Conservation (phyloP, 1,140 invertebrate genomes). For the Andrena cerasifolii region DNA sequence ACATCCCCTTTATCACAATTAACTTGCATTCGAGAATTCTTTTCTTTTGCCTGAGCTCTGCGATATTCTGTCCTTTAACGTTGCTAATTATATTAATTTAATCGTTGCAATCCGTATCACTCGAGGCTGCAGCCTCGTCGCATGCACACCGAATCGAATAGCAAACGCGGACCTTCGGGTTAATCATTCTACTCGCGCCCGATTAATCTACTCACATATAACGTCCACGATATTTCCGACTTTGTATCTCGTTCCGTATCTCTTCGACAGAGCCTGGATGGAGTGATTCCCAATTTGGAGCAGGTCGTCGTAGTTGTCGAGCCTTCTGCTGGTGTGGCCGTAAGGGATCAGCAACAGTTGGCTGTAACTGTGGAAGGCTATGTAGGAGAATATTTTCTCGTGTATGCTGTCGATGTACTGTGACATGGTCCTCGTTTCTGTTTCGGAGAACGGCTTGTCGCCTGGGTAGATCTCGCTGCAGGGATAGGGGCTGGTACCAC, state of each 20-base stretch:
- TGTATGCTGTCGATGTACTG: constrained; percentile 80
- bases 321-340: constrained; percentile 84
- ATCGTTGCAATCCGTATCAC: background rate
- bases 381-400: constrained; percentile 85
- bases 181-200: background rate
- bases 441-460: constrained; percentile 87
- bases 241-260: constrained; percentile 62
- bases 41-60: no score
- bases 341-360: constrained; percentile 88
- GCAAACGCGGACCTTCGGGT: background rate
- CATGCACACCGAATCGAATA: background rate
- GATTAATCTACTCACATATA: constrained; percentile 53
- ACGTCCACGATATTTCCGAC: constrained; percentile 57
- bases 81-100: no score
- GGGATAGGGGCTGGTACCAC: constrained; percentile 86
- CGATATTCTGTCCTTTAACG: no score
- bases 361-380: constrained; percentile 90
- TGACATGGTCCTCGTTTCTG: constrained; percentile 85
- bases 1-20: no score
- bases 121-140: background rate
- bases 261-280: constrained; percentile 32
- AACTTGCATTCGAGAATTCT: no score
- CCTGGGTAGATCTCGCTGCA: constrained; percentile 89
- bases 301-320: constrained; percentile 85
- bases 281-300: constrained; percentile 37